Base-by-base conservation (phyloP, 2,888 invertebrate species). In the Trichopria drosophilae region DNA sequence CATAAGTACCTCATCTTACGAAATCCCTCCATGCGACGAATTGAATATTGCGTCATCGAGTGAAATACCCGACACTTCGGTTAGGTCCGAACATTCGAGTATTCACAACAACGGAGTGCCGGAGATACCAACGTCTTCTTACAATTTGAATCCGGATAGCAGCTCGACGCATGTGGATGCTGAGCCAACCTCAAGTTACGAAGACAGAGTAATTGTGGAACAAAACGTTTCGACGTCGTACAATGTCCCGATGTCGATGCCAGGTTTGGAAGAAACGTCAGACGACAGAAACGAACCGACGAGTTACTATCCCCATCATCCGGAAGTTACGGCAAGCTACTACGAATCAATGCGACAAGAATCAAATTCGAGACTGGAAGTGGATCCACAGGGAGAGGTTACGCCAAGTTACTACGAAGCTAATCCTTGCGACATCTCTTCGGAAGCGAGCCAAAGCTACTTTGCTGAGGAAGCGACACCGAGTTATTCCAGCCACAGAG, bases 1-100 rank as follows among this genome's bases (percentile, higher is more conserved):
- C 6, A 75, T 75, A 37, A 75, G 75, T 50, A 75, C 75, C 1
- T 75, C 75, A 0, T 74, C 73, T 3, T 75, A 73, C 26, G 75
- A 75, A 20, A 75, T 75, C 6, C 70, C 73, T 4, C 71, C 75
- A 1, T 75, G 75, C 43, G 75, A 75, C 22, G 75, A 75, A 37
- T 58, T 75, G 3, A 75, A 74, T 28, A 75, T 75, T 10, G 72
- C 71, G 0, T 71, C 71, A 1, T 74, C 75, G 1, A 72, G 69
- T 40, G 64, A 67, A 0, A 71, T 71, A 40, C 66, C 71, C 1
- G 72, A 72, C 28, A 71, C 70, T 0, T 69, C 71, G 0, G 63
- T 68, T 0, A 53, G 64, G 1, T 60, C 62, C 4, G 74, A 74
- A 24, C 74, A 72, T 16, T 61, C 65, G 3, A 69, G 63, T 19